Base-by-base conservation (phyloP, 2,888 invertebrate species). In the Drosophila algonquin region DNA sequence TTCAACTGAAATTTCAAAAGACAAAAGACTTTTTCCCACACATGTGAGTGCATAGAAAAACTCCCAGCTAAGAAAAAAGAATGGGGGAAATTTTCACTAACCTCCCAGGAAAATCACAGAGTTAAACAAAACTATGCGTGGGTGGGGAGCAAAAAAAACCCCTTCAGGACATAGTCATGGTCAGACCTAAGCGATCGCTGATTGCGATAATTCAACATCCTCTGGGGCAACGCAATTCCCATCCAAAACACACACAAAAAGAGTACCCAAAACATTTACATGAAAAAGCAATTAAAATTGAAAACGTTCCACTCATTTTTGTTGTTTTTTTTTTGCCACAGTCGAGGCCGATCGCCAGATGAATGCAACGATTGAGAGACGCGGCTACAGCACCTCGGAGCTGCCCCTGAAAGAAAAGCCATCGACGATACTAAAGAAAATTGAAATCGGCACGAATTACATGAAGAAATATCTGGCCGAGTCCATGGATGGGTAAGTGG, bases 301-400 rank as follows among this genome's bases (percentile, higher is more conserved):
- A 63, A 63, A 55, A 16, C 73, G 32, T 63, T 72, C 32, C 24
- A 3, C 18, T 9, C 21, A 21, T 21, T 21, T 21, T 21, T 21
- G 21, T 2, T 1, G 12, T 21, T 32, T 61, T 56, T 60, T 46
- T 57, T 32, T 64, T 40, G 69, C 2, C 2, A 54, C 75, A 92
- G 92, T 89, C 72, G 92, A 92, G 83, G 92, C 92, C 47, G 92
- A 92, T 81, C 83, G 88, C 3, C 91, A 92, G 75, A 65, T 91
- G 44, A 90, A 90, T 50, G 81, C 90, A 9, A 91, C 90, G 0
- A 73, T 91, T 24, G 88, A 90, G 59, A 86, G 86, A 59, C 90
- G 92, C 47, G 91, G 91, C 61, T 91, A 92, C 48, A 92, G 91
- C 71, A 76, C 89, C 35, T 83, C 89, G 9, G 89, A 91, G 54